Conservation (phyloP, 2,888 invertebrate genomes). For the Priocnemis perturbator region DNA sequence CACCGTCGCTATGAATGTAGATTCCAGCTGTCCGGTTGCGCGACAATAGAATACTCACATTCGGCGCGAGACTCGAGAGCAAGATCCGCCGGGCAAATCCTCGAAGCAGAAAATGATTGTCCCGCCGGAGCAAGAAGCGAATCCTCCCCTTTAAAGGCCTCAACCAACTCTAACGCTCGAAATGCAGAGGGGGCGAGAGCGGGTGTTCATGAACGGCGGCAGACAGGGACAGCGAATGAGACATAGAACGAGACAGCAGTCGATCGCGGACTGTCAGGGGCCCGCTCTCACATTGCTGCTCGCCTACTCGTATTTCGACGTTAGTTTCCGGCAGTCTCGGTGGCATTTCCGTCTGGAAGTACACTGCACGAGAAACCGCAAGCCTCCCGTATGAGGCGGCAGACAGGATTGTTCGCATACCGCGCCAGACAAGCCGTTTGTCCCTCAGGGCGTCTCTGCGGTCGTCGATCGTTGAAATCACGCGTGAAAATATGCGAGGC, state of each 20-base stretch:
- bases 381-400: slow-evolving; percentile 53
- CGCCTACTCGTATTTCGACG: slow-evolving; percentile 28
- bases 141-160: neutral
- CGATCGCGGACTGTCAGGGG: slow-evolving; percentile 39
- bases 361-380: slow-evolving; percentile 59
- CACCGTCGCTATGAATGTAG: slow-evolving; percentile 18
- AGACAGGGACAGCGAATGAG: neutral
- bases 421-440: slow-evolving; percentile 39
- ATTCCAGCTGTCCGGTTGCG: neutral
- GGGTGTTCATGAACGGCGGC: too few species aligned
- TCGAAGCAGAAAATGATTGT: too few species aligned
- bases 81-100: slow-evolving; percentile 13
- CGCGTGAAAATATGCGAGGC: slow-evolving; percentile 25
- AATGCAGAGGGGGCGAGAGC: too few species aligned
- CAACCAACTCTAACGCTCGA: slow-evolving; percentile 14
- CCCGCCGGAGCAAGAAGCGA: slow-evolving; percentile 9
- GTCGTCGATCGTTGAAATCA: slow-evolving; percentile 45
- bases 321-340: slow-evolving; percentile 53
- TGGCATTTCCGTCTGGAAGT: slow-evolving; percentile 54
- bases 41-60: slow-evolving; percentile 25
- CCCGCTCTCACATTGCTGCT: slow-evolving; percentile 15
- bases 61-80: slow-evolving; percentile 22
- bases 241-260: slow-evolving; percentile 46
- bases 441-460: slow-evolving; percentile 44
- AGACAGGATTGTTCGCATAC: slow-evolving; percentile 61